phyloP scores from a whole-genome alignment of 1,140 invertebrate species.

The Atta texana region DNA sequence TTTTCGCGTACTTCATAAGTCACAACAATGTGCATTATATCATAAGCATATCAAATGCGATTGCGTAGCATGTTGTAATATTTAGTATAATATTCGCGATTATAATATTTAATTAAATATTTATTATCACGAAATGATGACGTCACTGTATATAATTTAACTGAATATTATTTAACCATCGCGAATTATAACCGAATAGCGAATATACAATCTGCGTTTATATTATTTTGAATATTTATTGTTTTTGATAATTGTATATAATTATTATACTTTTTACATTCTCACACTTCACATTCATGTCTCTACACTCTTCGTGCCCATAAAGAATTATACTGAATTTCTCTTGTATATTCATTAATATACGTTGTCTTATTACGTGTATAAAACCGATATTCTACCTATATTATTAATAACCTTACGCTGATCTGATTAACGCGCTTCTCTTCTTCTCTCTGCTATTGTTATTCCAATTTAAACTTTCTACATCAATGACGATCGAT shows the following conservation, averaged over 20 bases:
- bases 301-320: slow-evolving; percentile 15
- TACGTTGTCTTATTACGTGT: slow-evolving; percentile 37
- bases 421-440: slow-evolving; percentile 6
- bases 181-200: slow-evolving; percentile 1
- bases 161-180: not conserved
- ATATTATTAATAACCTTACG: not conserved
- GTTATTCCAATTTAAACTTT: slow-evolving; percentile 22
- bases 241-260: slow-evolving; percentile 23
- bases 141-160: not conserved
- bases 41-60: slow-evolving; percentile 73
- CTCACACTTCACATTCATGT: slow-evolving; percentile 4
- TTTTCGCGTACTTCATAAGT: slow-evolving; percentile 30
- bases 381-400: slow-evolving; percentile 20
- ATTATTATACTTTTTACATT: slow-evolving; percentile 3
- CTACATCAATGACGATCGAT: slow-evolving; percentile 24
- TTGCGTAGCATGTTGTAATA: slow-evolving; percentile 13
- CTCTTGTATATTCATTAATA: slow-evolving; percentile 40
- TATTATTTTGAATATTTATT: slow-evolving; percentile 13
- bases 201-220: not conserved
- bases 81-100: not conserved
- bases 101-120: slow-evolving; percentile 29
- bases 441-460: not conserved
- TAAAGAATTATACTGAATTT: slow-evolving; percentile 44
- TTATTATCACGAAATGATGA: slow-evolving; percentile 9
- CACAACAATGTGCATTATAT: slow-evolving; percentile 66